Evolutionary conservation across 92 coral and sea anemone species (phyloP).

Genomic region (Epizoanthus stellaris): DNA sequence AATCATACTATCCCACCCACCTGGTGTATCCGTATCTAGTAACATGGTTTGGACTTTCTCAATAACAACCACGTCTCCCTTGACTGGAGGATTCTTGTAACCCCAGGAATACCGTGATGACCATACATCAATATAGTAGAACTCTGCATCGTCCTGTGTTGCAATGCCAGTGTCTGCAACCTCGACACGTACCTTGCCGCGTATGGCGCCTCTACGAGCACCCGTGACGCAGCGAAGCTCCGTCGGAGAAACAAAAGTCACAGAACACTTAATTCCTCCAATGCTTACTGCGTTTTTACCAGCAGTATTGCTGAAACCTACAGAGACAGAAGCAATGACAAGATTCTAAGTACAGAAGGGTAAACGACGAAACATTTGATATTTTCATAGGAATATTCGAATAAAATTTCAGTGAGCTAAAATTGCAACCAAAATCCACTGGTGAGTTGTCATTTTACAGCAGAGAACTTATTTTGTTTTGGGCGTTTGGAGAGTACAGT

Average conservation of each 20-base stretch:
- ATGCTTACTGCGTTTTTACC: slow-evolving; percentile 74
- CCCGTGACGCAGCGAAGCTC: slow-evolving; percentile 84
- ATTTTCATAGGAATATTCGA: too few species aligned
- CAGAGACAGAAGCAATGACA: neutral
- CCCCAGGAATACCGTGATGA: slow-evolving; percentile 93
- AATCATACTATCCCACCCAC: neutral
- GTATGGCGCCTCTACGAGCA: slow-evolving; percentile 68
- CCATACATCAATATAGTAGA: slow-evolving; percentile 89
- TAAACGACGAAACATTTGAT: too few species aligned
- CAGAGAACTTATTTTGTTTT: too few species aligned
- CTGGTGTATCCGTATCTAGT: slow-evolving; percentile 74
- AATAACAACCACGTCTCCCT: slow-evolving; percentile 80
- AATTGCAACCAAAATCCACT: too few species aligned
- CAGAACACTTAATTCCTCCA: slow-evolving; percentile 70
- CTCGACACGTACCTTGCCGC: slow-evolving; percentile 75
- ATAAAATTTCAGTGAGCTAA: too few species aligned
- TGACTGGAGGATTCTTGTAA: slow-evolving; percentile 74
- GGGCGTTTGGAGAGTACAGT: too few species aligned
- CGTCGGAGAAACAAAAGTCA: slow-evolving; percentile 67
- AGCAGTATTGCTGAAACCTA: slow-evolving; percentile 73
- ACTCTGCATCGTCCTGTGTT: slow-evolving; percentile 80
- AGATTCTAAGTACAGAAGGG: too few species aligned
- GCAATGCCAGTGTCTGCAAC: slow-evolving; percentile 81
- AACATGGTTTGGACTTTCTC: slow-evolving; percentile 83
- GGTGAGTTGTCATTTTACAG: too few species aligned